phyloP scores from a whole-genome alignment of 2,797 vertebrate genomes.

The Coendou prehensilis region DNA sequence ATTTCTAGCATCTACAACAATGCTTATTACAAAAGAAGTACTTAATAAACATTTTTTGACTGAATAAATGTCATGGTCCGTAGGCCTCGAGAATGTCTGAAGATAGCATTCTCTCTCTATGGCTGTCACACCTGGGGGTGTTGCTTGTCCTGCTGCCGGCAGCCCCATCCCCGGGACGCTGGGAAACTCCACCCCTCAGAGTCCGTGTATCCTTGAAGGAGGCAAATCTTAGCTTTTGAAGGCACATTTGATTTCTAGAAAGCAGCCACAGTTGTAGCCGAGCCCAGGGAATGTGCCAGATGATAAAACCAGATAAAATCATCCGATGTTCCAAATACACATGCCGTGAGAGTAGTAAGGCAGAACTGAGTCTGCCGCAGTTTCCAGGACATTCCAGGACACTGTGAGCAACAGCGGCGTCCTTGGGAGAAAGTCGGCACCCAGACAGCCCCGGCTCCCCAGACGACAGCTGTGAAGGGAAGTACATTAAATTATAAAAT shows the following conservation, averaged over 20 bases:
- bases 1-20: background rate
- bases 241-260: conserved; percentile 14
- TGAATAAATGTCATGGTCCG: background rate
- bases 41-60: background rate
- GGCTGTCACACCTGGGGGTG: background rate
- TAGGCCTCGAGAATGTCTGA: background rate
- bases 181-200: background rate
- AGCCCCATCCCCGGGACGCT: background rate
- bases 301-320: conserved; percentile 15
- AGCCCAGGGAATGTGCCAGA: conserved; percentile 11
- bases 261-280: background rate
- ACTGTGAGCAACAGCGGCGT: background rate
- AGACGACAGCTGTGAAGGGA: background rate
- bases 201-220: background rate
- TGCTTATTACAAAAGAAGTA: background rate
- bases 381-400: conserved; percentile 33
- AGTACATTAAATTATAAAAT: background rate
- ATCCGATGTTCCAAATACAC: background rate
- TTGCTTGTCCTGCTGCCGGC: background rate
- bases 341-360: background rate
- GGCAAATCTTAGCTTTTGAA: conserved; percentile 12
- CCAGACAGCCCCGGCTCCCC: background rate
- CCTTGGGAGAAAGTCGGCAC: background rate
- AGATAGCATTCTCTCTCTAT: background rate
- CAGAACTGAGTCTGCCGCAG: background rate